These are phyloP conservation scores for Didymodactylos carnosus DNA, from an alignment of 2,888 invertebrate genomes.

Conservation along the genomic window DNA sequence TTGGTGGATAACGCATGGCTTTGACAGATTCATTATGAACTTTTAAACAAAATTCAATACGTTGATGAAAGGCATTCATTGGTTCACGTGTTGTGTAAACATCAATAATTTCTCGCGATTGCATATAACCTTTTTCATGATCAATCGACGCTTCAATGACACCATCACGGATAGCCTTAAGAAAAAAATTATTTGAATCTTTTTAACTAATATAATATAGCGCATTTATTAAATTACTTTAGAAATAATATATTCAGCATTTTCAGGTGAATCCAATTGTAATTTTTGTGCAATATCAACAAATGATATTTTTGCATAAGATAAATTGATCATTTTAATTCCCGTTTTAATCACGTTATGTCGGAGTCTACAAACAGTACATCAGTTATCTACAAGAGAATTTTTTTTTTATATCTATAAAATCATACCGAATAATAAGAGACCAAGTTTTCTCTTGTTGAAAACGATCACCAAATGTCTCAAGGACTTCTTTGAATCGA, in stretches of 20 bases:
- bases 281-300: constrained; percentile 80
- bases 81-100: constrained; percentile 90
- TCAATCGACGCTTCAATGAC: constrained; percentile 93
- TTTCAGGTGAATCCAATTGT: constrained; percentile 76
- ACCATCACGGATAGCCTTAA: constrained; percentile 62
- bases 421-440: constrained; percentile 48
- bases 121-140: constrained; percentile 82
- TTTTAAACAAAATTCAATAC: constrained; percentile 88
- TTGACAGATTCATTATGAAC: constrained; percentile 92
- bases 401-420: not conserved
- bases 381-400: not conserved
- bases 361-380: constrained; percentile 46
- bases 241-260: constrained; percentile 95
- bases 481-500: constrained; percentile 73
- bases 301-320: constrained; percentile 84
- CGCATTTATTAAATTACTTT: constrained; percentile 40
- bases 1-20: constrained; percentile 96
- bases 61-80: constrained; percentile 78
- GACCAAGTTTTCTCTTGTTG: constrained; percentile 83
- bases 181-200: not conserved
- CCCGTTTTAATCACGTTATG: constrained; percentile 99
- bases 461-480: constrained; percentile 73
- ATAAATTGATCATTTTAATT: constrained; percentile 76
- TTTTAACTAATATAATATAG: not conserved
- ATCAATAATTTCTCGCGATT: constrained; percentile 87